These are phyloP conservation scores for Sarcophaga rosellei DNA, from an alignment of 2,888 invertebrate species.

Conservation along the genomic window DNA sequence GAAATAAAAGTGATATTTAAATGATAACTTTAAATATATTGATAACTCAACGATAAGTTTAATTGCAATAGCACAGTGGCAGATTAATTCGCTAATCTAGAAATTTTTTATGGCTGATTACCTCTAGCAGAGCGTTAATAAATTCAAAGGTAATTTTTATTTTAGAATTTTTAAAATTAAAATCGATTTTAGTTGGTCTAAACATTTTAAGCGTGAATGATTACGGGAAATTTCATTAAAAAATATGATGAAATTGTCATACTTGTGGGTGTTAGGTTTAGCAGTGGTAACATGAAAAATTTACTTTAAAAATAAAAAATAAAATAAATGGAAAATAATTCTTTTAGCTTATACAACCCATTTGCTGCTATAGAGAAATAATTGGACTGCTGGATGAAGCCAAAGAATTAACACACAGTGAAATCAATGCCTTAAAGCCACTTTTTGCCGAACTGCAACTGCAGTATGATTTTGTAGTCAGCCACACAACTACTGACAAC, in stretches of 20 bases:
- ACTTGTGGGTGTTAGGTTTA: background rate
- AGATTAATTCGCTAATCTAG: constrained; percentile 2
- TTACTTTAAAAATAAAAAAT: background rate
- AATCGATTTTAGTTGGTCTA: background rate
- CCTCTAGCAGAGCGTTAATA: background rate
- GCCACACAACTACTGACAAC: constrained; percentile 61
- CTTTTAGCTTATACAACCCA: constrained; percentile 27
- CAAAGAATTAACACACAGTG: constrained; percentile 70
- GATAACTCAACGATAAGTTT: background rate
- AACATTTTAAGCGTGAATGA: background rate
- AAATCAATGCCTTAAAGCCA: constrained; percentile 72
- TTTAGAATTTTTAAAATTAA: background rate
- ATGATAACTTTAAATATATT: background rate
- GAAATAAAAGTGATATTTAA: too few relatives aligned
- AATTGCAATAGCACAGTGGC: background rate
- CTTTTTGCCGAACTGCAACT: constrained; percentile 73
- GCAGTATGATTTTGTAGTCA: constrained; percentile 73
- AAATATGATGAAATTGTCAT: background rate
- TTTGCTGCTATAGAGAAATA: constrained; percentile 59
- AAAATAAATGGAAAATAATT: background rate
- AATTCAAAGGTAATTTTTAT: constrained; percentile 5
- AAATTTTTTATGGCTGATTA: constrained; percentile 9
- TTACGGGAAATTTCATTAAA: background rate
- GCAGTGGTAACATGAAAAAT: constrained; percentile 11
- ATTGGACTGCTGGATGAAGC: constrained; percentile 54